phyloP scores from a whole-genome alignment of 2,797 vertebrate genomes.

The Hozukius guyotensis region DNA sequence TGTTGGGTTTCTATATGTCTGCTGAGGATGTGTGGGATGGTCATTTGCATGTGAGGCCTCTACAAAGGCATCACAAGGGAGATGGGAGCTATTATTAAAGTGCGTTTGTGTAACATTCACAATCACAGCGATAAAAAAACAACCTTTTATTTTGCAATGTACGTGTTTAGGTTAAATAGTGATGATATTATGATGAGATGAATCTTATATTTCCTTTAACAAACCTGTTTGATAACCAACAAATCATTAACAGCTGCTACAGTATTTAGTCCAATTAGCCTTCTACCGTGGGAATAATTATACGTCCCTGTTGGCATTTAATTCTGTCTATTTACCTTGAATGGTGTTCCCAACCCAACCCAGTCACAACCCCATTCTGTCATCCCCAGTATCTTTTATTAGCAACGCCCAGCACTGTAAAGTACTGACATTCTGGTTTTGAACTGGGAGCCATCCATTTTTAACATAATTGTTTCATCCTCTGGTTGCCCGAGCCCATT shows the following conservation, averaged over 20 bases:
- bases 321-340: constrained; percentile 14
- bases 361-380: constrained; percentile 30
- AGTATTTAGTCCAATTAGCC: constrained; percentile 9
- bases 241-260: background rate
- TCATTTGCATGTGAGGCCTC: constrained; percentile 55
- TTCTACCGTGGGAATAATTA: constrained; percentile 16
- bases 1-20: constrained; percentile 47
- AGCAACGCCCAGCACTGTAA: constrained; percentile 16
- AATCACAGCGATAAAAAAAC: background rate
- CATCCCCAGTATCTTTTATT: constrained; percentile 46
- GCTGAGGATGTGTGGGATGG: constrained; percentile 61
- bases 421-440: constrained; percentile 59
- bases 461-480: constrained; percentile 70
- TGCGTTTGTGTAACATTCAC: constrained; percentile 36
- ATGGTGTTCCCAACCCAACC: background rate
- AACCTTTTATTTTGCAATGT: background rate
- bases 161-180: background rate
- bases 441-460: constrained; percentile 60
- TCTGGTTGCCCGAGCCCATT: constrained; percentile 26
- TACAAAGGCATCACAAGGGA: constrained; percentile 20
- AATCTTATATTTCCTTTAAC: background rate
- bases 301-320: background rate
- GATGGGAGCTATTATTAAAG: constrained; percentile 29
- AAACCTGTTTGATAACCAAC: constrained; percentile 5
- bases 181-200: background rate